A percentile compares a stretch with the other conserved stretches of the same genome.
phyloP scores from a whole-genome alignment of 2,113 vertebrate species.

The Pseudonaja textilis region DNA sequence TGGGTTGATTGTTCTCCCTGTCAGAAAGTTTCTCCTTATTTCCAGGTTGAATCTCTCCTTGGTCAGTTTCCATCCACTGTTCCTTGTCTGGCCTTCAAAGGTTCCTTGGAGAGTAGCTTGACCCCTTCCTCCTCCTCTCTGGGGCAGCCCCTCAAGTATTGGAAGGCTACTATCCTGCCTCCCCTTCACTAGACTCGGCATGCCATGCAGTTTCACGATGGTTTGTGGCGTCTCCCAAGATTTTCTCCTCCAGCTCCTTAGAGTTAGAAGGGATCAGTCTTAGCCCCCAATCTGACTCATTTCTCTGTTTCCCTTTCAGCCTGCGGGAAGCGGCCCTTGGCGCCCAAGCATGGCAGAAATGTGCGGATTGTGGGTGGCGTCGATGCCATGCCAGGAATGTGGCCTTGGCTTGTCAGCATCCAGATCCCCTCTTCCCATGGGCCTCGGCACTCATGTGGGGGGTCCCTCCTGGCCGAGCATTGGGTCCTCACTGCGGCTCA shows the following conservation, averaged over 20 bases:
- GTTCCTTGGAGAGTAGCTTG: no score
- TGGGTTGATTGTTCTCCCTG: no score
- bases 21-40: no score
- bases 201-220: not conserved
- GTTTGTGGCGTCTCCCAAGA: not conserved
- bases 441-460: constrained; percentile 42
- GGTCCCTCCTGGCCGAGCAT: constrained; percentile 24
- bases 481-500: constrained; percentile 56
- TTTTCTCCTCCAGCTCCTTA: not conserved
- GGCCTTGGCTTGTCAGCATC: constrained; percentile 56
- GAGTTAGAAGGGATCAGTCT: not conserved
- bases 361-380: constrained; percentile 34
- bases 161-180: no score
- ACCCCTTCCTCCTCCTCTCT: no score
- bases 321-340: constrained; percentile 43
- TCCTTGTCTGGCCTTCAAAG: no score
- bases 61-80: no score
- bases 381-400: constrained; percentile 32
- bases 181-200: no score
- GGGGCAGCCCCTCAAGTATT: no score
- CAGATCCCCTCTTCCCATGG: constrained; percentile 34
- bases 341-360: not conserved
- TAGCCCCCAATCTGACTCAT: not conserved
- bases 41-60: no score
- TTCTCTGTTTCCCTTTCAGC: not conserved